Percentiles rank a stretch among this genome's conserved stretches.
phyloP scores from a whole-genome alignment of 1,140 invertebrate genomes.

The Nomia melanderi region DNA sequence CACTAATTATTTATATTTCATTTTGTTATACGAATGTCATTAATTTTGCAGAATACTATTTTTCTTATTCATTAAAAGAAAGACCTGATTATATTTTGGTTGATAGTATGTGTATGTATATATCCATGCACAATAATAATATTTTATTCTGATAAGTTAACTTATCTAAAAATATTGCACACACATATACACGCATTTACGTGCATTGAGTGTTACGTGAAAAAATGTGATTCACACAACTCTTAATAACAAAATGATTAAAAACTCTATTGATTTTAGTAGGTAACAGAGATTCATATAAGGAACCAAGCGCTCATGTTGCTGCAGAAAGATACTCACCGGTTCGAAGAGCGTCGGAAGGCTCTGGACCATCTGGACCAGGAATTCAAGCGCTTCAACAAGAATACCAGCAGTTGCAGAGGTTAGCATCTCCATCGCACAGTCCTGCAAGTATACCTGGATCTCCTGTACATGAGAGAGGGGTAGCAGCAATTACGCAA shows the following conservation, averaged over 20 bases:
- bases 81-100: no score
- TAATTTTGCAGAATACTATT: no score
- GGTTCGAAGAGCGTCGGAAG: constrained; percentile 93
- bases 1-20: no score
- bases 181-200: background rate
- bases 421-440: constrained; percentile 80
- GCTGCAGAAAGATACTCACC: constrained; percentile 92
- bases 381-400: constrained; percentile 85
- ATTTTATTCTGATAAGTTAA: no score
- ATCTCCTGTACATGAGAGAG: constrained; percentile 86
- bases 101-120: background rate
- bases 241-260: background rate
- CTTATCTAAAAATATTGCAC: no score
- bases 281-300: constrained; percentile 78
- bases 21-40: no score
- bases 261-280: constrained; percentile 53
- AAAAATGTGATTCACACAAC: background rate
- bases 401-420: constrained; percentile 87
- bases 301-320: constrained; percentile 78
- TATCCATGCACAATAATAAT: background rate
- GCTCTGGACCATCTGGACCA: constrained; percentile 82
- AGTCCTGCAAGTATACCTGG: constrained; percentile 83
- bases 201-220: background rate
- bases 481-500: constrained; percentile 88
- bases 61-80: no score